Conservation (phyloP, 2,797 vertebrate species). For the Phataginus tetradactyla region DNA sequence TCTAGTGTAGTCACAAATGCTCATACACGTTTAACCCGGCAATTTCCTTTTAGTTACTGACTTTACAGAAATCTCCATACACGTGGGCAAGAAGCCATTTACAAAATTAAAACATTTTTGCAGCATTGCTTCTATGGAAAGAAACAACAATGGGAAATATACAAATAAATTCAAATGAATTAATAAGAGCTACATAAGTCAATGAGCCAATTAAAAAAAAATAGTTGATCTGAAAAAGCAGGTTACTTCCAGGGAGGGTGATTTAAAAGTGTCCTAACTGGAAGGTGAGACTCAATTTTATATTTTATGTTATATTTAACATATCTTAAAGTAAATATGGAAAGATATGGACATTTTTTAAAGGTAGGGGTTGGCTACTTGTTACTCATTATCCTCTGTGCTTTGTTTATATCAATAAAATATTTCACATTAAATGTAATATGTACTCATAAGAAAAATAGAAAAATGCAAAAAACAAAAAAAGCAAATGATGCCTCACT, state of each 20-base stretch:
- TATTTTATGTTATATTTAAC: not conserved
- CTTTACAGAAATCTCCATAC: not conserved
- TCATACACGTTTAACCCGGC: not conserved
- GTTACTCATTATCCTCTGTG: not conserved
- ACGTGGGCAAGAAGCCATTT: not conserved
- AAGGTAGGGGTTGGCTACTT: not conserved
- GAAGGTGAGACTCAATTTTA: not conserved
- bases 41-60: not conserved
- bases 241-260: not conserved
- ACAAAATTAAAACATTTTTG: not conserved
- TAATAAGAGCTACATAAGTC: not conserved
- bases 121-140: not conserved
- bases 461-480: not conserved
- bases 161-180: not conserved
- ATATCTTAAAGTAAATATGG: constrained; percentile 34
- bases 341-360: not conserved
- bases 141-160: not conserved
- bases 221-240: not conserved
- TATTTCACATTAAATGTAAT: not conserved
- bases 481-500: not conserved
- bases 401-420: constrained; percentile 13
- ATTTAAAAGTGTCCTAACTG: not conserved
- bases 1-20: not conserved
- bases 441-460: not conserved
- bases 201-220: not conserved